These are phyloP conservation scores for Coptotermes formosanus DNA, from an alignment of 1,140 invertebrate genomes.

Conservation along the genomic window DNA sequence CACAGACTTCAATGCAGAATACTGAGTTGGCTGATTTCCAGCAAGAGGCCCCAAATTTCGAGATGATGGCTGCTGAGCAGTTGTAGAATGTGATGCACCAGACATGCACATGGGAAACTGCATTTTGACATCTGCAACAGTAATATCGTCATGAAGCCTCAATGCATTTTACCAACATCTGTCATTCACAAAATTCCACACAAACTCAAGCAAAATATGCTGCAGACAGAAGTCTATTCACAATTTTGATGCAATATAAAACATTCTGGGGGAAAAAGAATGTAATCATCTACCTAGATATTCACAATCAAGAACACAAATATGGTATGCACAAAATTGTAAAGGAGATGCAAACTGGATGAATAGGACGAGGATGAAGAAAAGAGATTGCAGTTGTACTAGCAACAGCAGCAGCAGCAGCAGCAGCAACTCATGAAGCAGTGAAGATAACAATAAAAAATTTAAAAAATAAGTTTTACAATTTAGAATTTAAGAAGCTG, in stretches of 20 bases:
- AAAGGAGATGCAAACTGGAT: no score
- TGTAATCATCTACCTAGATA: no score
- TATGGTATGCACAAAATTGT: no score
- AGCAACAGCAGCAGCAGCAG: no score
- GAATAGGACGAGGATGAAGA: no score
- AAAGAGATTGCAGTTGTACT: no score
- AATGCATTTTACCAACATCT: background rate
- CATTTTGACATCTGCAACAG: background rate
- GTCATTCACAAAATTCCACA: background rate
- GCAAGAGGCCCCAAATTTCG: background rate
- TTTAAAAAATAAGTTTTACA: no score
- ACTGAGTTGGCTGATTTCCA: background rate
- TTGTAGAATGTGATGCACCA: background rate
- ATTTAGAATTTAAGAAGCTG: no score
- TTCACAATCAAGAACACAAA: no score
- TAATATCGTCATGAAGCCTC: background rate
- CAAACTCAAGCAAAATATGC: background rate
- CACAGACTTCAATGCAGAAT: background rate
- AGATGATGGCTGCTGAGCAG: background rate
- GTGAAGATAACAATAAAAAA: no score
- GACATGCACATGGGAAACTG: background rate
- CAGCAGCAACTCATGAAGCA: no score
- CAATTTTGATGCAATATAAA: background rate
- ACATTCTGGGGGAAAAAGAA: no score
- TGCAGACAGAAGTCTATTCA: background rate